Percentiles rank a stretch among this genome's conserved stretches.
phyloP scores from a whole-genome alignment of 1,140 invertebrate species.

The Hycleus cichorii region DNA sequence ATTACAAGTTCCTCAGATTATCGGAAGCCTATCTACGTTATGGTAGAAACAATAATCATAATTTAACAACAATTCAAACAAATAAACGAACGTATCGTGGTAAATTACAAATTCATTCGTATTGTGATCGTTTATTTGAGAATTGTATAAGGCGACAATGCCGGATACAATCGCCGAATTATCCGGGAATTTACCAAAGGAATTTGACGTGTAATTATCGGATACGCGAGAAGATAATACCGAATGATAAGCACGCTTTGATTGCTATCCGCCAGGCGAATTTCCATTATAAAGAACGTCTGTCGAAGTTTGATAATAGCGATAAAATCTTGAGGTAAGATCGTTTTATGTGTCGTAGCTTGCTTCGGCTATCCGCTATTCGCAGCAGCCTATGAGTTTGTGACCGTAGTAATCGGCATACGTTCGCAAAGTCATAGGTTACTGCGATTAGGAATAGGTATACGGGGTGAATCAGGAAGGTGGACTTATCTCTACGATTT shows the following conservation, averaged over 20 bases:
- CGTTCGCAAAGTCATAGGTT: too few species aligned
- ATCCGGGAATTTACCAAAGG: conserved; percentile 76
- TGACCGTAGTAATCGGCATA: too few species aligned
- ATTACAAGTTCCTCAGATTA: conserved; percentile 70
- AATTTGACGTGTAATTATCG: conserved; percentile 76
- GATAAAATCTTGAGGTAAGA: conserved; percentile 64
- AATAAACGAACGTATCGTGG: conserved; percentile 48
- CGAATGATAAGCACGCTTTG: conserved; percentile 63
- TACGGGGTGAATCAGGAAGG: too few species aligned
- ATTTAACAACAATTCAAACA: conserved; percentile 21
- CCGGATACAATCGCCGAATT: conserved; percentile 73
- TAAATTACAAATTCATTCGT: conserved; percentile 69
- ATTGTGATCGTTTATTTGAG: conserved; percentile 62
- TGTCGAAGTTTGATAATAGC: conserved; percentile 66
- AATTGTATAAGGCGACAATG: conserved; percentile 52
- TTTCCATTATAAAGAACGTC: conserved; percentile 69
- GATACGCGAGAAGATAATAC: conserved; percentile 44
- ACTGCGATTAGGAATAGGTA: too few species aligned
- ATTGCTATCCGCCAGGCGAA: conserved; percentile 62
- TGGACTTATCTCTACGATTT: too few species aligned
- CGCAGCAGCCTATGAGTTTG: too few species aligned
- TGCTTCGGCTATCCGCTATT: too few species aligned
- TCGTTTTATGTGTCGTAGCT: too few species aligned
- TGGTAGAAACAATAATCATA: conserved; percentile 42
- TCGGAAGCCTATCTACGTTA: conserved; percentile 68